phyloP scores from a whole-genome alignment of 2,888 invertebrate genomes.

The Pandemis corylana region DNA sequence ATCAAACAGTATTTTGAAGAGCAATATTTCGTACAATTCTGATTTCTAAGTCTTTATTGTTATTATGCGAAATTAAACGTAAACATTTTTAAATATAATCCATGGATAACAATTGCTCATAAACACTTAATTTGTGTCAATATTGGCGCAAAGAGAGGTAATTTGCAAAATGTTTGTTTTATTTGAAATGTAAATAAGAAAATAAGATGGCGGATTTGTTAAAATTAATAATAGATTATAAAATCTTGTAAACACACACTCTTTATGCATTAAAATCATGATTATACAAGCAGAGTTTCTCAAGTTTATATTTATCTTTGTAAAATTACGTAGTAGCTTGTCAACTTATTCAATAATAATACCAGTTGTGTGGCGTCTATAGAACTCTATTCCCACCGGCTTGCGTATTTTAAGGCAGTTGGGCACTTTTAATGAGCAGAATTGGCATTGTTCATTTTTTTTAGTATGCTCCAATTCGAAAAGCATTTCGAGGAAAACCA shows the following conservation, averaged over 20 bases:
- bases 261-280: neutral
- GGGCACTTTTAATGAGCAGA: too few relatives aligned
- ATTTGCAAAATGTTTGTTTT: neutral
- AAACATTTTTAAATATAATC: neutral
- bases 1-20: conserved; percentile 16
- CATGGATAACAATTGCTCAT: neutral
- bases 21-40: conserved; percentile 31
- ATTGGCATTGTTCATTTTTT: too few relatives aligned
- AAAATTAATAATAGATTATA: neutral
- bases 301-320: neutral
- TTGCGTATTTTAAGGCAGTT: too few relatives aligned
- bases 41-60: neutral
- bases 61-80: neutral
- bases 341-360: neutral
- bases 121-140: neutral
- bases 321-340: neutral
- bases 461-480: too few relatives aligned
- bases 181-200: neutral
- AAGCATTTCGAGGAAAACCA: too few relatives aligned
- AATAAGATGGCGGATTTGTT: neutral
- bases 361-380: too few relatives aligned
- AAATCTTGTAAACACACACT: neutral
- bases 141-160: neutral
- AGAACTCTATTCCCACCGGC: too few relatives aligned
- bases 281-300: neutral